These are phyloP conservation scores for Corythoichthys intestinalis DNA, from an alignment of 2,113 vertebrate genomes.

Conservation along the genomic window DNA sequence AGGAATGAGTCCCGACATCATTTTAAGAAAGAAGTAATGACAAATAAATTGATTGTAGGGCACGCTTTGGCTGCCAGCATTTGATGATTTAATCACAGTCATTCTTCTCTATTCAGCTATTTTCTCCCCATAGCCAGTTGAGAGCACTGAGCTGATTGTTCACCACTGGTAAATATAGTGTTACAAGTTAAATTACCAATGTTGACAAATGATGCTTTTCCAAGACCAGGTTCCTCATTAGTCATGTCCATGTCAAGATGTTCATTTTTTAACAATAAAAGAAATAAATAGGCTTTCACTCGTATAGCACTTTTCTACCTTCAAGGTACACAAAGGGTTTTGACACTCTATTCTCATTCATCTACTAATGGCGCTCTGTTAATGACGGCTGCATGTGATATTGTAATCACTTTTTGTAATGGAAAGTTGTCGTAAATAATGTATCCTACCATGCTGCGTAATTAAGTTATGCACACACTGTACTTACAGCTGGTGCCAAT, in stretches of 20 bases:
- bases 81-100: background rate
- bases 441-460: background rate
- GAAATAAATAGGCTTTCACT: no score
- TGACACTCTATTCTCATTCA: no score
- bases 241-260: background rate
- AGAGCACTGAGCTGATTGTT: background rate
- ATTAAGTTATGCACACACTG: background rate
- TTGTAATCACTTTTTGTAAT: background rate
- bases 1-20: background rate
- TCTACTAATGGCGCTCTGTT: background rate
- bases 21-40: background rate
- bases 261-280: background rate
- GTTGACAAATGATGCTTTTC: background rate
- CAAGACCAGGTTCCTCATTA: background rate
- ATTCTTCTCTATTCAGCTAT: background rate
- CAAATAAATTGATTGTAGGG: background rate
- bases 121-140: background rate
- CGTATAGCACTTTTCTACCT: no score
- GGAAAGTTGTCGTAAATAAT: slow-evolving; percentile 2
- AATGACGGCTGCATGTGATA: background rate
- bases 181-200: background rate
- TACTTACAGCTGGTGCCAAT: slow-evolving; percentile 9
- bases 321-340: no score
- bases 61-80: background rate
- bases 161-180: background rate